Evolutionary conservation across 2,113 vertebrate species (phyloP).

Genomic region (Channa argus): DNA sequence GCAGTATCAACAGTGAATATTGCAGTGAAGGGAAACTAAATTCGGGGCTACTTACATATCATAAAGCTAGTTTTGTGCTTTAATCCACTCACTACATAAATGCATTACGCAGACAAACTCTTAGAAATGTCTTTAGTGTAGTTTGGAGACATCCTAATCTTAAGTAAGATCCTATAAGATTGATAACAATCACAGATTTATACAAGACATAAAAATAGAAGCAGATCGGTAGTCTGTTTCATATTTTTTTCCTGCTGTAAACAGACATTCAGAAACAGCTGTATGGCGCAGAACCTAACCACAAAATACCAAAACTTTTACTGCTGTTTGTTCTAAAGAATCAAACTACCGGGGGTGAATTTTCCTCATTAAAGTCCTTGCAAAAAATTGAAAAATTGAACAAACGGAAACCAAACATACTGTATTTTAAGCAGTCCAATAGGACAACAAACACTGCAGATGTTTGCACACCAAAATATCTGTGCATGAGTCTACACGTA

Average conservation of each 20-base stretch:
- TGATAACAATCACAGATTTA: background rate
- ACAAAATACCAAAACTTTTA: background rate
- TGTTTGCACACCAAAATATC: too few relatives aligned
- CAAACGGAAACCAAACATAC: background rate
- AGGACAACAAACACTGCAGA: too few relatives aligned
- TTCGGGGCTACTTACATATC: too few relatives aligned
- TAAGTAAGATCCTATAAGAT: background rate
- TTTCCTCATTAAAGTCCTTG: background rate
- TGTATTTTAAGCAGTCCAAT: too few relatives aligned
- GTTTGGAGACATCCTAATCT: background rate
- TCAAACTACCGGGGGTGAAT: background rate
- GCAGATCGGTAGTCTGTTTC: background rate
- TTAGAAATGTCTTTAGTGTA: background rate
- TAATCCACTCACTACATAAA: too few relatives aligned
- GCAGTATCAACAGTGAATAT: constrained; percentile 3
- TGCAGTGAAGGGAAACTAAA: background rate
- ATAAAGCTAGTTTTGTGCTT: background rate
- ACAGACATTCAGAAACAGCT: constrained; percentile 3
- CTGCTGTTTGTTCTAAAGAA: background rate
- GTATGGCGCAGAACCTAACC: background rate
- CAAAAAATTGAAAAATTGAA: background rate
- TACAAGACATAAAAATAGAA: constrained; percentile 8
- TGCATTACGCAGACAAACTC: background rate
- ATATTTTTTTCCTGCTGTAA: background rate
- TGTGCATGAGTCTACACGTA: too few relatives aligned